These are phyloP conservation scores for Pachyrhynchus sulphureomaculatus DNA, from an alignment of 1,140 invertebrate species.

Conservation along the genomic window DNA sequence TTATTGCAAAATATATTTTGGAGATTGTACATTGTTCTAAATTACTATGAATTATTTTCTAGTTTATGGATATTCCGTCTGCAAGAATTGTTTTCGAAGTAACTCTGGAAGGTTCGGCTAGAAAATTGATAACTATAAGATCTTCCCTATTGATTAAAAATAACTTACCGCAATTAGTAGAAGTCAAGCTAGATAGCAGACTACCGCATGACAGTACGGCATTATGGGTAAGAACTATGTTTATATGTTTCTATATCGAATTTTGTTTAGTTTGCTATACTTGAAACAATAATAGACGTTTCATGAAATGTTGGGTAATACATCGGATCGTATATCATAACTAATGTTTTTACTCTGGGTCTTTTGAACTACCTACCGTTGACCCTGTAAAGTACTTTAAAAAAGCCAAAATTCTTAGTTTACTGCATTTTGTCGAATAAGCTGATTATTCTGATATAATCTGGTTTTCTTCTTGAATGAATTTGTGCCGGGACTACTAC, in stretches of 20 bases:
- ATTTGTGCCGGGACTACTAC: too few species aligned
- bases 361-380: too few species aligned
- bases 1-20: too few species aligned
- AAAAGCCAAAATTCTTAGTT: too few species aligned
- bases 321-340: too few species aligned
- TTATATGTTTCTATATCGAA: background rate
- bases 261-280: background rate
- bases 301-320: too few species aligned
- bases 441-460: too few species aligned
- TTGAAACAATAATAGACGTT: background rate
- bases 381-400: too few species aligned
- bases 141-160: conserved; percentile 86
- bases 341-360: too few species aligned
- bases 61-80: conserved; percentile 37
- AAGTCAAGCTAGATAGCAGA: conserved; percentile 67
- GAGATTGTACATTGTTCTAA: too few species aligned
- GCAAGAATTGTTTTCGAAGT: conserved; percentile 85
- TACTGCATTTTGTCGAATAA: too few species aligned
- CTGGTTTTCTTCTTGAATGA: too few species aligned
- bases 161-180: conserved; percentile 68
- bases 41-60: background rate
- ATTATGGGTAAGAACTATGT: conserved; percentile 25
- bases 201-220: conserved; percentile 36
- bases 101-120: conserved; percentile 86
- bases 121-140: conserved; percentile 92